phyloP scores from a whole-genome alignment of 2,113 vertebrate species.

The Fulica atra region DNA sequence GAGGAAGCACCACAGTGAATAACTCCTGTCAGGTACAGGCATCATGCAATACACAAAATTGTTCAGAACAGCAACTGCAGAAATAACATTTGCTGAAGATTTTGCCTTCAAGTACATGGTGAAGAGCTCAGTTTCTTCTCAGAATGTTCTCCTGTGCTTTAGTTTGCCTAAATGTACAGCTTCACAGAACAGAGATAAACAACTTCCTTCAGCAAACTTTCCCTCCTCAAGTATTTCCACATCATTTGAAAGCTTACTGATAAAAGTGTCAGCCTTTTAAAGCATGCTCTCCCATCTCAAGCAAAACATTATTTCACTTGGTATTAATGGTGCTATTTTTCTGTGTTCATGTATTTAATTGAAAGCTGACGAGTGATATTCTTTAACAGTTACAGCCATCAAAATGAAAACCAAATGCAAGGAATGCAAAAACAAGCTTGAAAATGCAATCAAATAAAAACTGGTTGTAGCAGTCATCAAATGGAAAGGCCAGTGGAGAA shows the following conservation, averaged over 20 bases:
- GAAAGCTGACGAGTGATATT: slow-evolving; percentile 48
- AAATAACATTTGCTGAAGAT: background rate
- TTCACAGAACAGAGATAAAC: background rate
- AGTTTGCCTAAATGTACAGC: background rate
- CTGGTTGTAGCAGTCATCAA: background rate
- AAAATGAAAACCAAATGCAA: slow-evolving; percentile 1
- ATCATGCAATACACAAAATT: background rate
- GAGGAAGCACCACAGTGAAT: background rate
- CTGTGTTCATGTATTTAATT: slow-evolving; percentile 23
- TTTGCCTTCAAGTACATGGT: background rate
- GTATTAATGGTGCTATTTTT: slow-evolving; percentile 28
- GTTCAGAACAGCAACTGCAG: background rate
- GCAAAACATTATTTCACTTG: background rate
- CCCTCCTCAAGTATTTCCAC: background rate
- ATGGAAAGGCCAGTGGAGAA: background rate
- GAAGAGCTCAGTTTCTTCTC: background rate
- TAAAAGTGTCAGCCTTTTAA: background rate
- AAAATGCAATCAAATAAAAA: slow-evolving; percentile 23
- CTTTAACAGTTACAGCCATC: slow-evolving; percentile 35
- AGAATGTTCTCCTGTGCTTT: background rate
- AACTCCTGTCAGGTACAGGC: background rate
- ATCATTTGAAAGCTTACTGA: background rate
- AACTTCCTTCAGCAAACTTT: background rate
- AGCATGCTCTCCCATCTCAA: background rate
- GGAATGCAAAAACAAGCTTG: slow-evolving; percentile 36